Evolutionary conservation across 2,113 vertebrate species (phyloP).

Genomic region (Mugil cephalus): DNA sequence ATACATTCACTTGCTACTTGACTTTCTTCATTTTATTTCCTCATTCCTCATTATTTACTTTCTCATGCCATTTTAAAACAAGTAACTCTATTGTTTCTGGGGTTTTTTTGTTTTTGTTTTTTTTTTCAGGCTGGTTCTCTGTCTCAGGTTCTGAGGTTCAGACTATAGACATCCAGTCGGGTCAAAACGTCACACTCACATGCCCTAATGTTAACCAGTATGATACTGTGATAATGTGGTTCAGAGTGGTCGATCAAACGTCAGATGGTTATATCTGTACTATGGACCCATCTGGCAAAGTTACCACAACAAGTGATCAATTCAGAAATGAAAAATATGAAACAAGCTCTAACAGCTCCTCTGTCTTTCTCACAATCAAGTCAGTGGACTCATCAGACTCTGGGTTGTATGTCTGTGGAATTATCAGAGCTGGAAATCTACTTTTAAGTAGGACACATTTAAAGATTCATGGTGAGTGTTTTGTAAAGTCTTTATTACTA

Average conservation of each 20-base stretch:
- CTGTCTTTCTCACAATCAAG: conserved; percentile 1
- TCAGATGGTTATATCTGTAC: not conserved
- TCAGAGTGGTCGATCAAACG: no score
- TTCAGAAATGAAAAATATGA: accelerated
- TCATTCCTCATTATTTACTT: no score
- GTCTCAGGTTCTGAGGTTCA: not conserved
- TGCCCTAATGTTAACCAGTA: accelerated
- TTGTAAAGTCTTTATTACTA: not conserved
- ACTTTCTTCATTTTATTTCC: no score
- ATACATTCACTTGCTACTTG: no score
- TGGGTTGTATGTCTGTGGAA: not conserved
- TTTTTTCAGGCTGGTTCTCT: not conserved
- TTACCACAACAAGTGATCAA: not conserved
- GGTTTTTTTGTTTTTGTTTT: no score
- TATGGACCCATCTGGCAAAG: not conserved
- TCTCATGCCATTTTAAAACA: no score
- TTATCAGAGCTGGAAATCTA: not conserved
- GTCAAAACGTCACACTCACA: not conserved
- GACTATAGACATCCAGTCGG: not conserved
- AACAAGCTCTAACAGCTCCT: not conserved
- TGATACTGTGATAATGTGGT: not conserved
- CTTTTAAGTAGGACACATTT: not conserved
- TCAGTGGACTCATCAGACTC: accelerated
- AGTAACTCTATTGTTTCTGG: no score
- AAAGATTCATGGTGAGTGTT: not conserved